Evolutionary conservation across 1,140 invertebrate genomes (phyloP).

Genomic region (Bombus impatiens): DNA sequence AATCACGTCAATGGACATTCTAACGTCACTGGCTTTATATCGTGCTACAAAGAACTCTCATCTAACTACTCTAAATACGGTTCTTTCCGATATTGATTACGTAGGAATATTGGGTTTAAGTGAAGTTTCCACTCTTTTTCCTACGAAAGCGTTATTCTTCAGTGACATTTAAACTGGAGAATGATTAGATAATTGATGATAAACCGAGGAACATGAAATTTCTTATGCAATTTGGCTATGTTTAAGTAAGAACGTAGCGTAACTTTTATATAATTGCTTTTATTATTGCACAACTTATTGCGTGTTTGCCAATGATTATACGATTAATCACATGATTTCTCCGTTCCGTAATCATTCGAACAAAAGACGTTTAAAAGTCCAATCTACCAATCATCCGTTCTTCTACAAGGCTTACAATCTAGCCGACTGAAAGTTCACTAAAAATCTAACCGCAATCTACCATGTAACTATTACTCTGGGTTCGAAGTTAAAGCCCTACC

Average conservation of each 20-base stretch:
- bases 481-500: not conserved
- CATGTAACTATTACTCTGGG: not conserved
- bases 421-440: not conserved
- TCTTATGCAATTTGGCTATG: not conserved
- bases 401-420: not conserved
- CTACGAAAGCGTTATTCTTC: not conserved
- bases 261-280: not conserved
- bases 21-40: not conserved
- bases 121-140: accelerated
- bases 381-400: not conserved
- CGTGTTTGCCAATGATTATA: too few relatives aligned
- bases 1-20: not conserved
- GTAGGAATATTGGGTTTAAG: not conserved
- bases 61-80: not conserved
- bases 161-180: too few relatives aligned
- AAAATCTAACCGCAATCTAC: not conserved
- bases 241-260: not conserved
- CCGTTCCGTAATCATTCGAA: not conserved
- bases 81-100: not conserved
- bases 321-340: too few relatives aligned
- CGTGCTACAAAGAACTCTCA: not conserved
- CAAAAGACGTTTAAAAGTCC: not conserved
- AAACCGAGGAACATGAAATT: not conserved
- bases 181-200: not conserved
- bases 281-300: not conserved